Evolutionary conservation across 1,140 invertebrate species (phyloP), one percentile per base, ranked within the genome.

Genomic region (Rhizoglyphus robini): DNA sequence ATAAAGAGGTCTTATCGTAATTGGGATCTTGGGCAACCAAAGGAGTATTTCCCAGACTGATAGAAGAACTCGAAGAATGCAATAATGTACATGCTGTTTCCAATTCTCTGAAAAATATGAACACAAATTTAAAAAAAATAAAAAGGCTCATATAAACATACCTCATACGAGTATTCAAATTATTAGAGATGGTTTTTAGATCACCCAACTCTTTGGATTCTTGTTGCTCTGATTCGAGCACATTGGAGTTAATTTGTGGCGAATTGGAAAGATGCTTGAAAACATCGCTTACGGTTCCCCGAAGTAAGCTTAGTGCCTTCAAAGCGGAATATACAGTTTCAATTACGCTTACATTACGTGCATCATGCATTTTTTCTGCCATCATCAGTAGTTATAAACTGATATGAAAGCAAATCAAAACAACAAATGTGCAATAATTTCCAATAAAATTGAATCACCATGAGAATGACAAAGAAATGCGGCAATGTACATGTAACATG

Each of bases 21-120:
- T 86, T 85, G 0, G 87, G 88, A 76, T 94, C 90, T 77, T 92
- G 88, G 68, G 83, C 87, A 15, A 93, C 76, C 72, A 82, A 85
- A 18, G 84, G 83, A 13, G 88, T 87, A 70, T 90, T 92, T 0
- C 86, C 88, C 36, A 93, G 78, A 70, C 81, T 86, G 3, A 58
- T 51, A 1, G 86, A 83, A 0, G 84, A 83, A 20, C 82, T 81
- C 1, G 87, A 84, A 66, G 85, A 80, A 54, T 82, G 84, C 23
- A 93, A 74, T 36, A 79, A 49, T 20, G 66, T 71, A 30, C 58
- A 68, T 23, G 68, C 67, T n/a, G 68, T 65, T 61, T 73, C 72
- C 25, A 73, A 51, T 48, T 73, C 67, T 27, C 69, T 18, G 25
- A 64, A 38, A 5, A 60, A 41, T 18, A n/a, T 32, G 32, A 60